These are phyloP conservation scores for Pterois miles DNA, from an alignment of 2,797 vertebrate species.

Conservation along the genomic window DNA sequence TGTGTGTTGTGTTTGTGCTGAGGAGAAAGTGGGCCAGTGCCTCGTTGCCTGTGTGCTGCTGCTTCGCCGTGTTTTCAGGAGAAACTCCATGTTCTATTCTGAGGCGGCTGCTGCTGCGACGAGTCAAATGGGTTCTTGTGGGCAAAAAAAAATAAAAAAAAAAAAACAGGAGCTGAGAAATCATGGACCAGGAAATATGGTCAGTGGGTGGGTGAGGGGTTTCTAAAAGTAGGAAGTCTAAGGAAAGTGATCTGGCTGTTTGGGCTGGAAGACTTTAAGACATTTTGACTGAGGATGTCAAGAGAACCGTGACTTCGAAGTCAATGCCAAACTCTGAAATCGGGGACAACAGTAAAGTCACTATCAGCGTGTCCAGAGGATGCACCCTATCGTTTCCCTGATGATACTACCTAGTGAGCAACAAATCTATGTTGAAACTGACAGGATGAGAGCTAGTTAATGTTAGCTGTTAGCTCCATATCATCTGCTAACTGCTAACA, in stretches of 20 bases:
- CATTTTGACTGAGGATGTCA: too few species aligned
- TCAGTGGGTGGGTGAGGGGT: neutral
- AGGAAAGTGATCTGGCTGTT: neutral
- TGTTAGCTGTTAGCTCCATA: too few species aligned
- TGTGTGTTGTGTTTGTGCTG: conserved; percentile 27
- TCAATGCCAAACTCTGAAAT: too few species aligned
- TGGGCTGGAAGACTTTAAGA: neutral
- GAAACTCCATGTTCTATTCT: conserved; percentile 69
- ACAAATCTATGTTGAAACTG: too few species aligned
- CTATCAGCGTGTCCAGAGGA: too few species aligned
- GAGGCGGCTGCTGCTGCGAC: conserved; percentile 13
- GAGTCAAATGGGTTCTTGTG: neutral
- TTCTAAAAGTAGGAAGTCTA: neutral
- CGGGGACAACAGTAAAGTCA: too few species aligned
- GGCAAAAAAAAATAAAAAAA: neutral
- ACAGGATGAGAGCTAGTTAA: too few species aligned
- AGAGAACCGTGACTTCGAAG: too few species aligned
- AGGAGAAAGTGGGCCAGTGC: conserved; percentile 69
- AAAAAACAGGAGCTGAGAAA: neutral
- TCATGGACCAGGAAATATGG: neutral
- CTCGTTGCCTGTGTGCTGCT: conserved; percentile 31
- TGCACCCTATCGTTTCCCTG: too few species aligned
- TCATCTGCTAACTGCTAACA: too few species aligned
- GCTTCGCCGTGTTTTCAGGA: conserved; percentile 44
- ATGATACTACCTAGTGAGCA: too few species aligned